Evolutionary conservation across 2,113 vertebrate species (phyloP).

Genomic region (Emydura subglobosa): DNA sequence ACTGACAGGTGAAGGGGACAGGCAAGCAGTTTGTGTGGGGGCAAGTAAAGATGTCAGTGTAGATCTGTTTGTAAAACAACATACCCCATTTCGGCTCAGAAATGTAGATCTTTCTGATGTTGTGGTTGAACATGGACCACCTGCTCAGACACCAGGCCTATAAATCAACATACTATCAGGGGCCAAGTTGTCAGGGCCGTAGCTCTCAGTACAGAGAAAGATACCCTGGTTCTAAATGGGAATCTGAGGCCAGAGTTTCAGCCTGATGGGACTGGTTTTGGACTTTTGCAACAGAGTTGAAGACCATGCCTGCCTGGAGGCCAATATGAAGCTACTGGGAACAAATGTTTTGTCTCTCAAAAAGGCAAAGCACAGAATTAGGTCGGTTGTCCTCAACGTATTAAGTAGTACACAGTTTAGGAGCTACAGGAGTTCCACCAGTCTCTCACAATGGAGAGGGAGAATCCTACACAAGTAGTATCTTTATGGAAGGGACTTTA

Average conservation of each 20-base stretch:
- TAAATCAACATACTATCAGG: neutral
- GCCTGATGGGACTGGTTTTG: fast-evolving
- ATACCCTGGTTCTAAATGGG: neutral
- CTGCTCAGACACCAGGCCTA: neutral
- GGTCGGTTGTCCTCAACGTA: neutral
- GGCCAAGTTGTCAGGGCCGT: neutral
- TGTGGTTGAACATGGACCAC: neutral
- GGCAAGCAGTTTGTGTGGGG: neutral
- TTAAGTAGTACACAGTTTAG: neutral
- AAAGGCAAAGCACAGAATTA: neutral
- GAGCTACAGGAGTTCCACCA: neutral
- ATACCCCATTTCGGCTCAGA: neutral
- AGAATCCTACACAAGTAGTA: neutral
- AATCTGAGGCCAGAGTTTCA: neutral
- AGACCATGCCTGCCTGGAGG: fast-evolving
- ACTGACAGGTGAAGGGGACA: neutral
- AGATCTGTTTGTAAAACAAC: neutral
- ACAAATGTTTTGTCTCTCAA: neutral
- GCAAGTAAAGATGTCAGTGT: neutral
- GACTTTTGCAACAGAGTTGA: neutral
- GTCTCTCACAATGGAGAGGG: neutral
- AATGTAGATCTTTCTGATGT: neutral
- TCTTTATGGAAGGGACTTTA: too few relatives aligned
- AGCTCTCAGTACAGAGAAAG: neutral
- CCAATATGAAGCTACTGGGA: neutral